Evolutionary conservation across 1,140 invertebrate species (phyloP), one percentile per base, ranked within the genome.

Genomic region (Ceratoteleas bidentatus): DNA sequence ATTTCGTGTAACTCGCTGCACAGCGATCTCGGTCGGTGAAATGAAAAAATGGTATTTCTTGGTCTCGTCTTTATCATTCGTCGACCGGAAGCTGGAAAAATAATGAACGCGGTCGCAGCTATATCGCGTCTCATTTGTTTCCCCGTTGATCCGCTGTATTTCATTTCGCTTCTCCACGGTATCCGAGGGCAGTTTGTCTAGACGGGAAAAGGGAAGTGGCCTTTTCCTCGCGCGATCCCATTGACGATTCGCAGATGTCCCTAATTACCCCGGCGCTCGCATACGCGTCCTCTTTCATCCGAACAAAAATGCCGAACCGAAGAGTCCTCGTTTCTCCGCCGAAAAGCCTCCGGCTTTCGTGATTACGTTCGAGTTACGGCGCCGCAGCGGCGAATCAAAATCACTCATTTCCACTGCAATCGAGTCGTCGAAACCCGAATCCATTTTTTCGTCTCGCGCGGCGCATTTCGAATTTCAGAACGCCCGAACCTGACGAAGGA

Each of bases 161-260:
- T 79, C 61, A 72, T 75, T 70, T 47, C 60, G 64, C 8, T 57
- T 83, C 74, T 74, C 10, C 36, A 74, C 70, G 45, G 54, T 54
- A 76, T 76, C 73, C 76, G 65, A 76, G 73, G 73, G 68, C 76
- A 84, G 76, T 84, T 84, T 84, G 81, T 84, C 81, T 84, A 84
- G 81, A 84, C 81, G 80, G 81, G 76, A 84, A 79, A 24, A 54
- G 81, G 75, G 76, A 80, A 79, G 72, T 79, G 76, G 72, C 73
- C 76, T 78, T 77, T 78, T 80, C 57, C 72, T 77, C 50, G 62
- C 43, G 80, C 79, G 72, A 78, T 80, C 16, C 76, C 49, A 84
- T 84, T 84, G 81, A 83, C 76, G 81, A 79, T 83, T 75, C 72
- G 70, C 75, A 79, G 80, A 74, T 74, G 45, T 53, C 72, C 72